Conservation (phyloP, 64 coral and sea anemone genomes). For the Actinia tenebrosa region DNA sequence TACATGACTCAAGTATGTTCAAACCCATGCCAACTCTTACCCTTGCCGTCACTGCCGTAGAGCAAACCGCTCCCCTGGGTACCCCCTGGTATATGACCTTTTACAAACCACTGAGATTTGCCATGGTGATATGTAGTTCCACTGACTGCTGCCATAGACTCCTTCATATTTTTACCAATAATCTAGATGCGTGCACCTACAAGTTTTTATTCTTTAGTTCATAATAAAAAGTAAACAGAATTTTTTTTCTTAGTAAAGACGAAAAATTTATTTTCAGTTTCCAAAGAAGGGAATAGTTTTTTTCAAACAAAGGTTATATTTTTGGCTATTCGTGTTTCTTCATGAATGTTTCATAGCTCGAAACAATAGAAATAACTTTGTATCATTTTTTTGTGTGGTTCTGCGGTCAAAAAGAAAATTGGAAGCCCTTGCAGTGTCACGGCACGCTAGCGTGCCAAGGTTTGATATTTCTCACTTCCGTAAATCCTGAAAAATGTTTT, state of each 20-base stretch:
- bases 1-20: background rate
- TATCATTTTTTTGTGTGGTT: background rate
- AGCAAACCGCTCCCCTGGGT: slow-evolving; percentile 28
- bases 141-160: background rate
- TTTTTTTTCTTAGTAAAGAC: background rate
- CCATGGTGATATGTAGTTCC: slow-evolving; percentile 48
- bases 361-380: background rate
- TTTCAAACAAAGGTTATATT: no score
- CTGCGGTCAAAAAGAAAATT: background rate
- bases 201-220: background rate
- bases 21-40: slow-evolving; percentile 41
- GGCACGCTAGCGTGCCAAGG: background rate
- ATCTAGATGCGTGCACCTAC: background rate
- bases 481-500: no score
- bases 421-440: background rate
- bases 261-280: background rate
- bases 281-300: no score
- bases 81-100: slow-evolving; percentile 48
- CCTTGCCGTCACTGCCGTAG: slow-evolving; percentile 54
- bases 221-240: background rate
- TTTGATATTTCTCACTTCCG: no score
- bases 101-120: slow-evolving; percentile 87
- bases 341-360: background rate
- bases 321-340: background rate
- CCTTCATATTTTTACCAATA: background rate